phyloP scores from a whole-genome alignment of 2,113 vertebrate species.

The Dasyornis broadbenti region DNA sequence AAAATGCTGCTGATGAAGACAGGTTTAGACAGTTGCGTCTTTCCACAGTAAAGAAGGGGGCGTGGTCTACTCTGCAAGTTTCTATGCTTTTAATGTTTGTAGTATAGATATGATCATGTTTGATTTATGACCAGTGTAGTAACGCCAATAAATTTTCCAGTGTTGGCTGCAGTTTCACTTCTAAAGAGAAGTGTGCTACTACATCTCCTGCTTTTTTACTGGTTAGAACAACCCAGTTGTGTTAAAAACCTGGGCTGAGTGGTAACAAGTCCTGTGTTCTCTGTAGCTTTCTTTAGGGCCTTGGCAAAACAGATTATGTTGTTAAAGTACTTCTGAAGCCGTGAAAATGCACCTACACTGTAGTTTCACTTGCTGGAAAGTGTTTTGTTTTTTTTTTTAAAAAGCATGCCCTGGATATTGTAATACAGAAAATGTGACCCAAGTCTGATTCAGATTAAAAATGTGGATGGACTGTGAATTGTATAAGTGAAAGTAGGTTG shows the following conservation, averaged over 20 bases:
- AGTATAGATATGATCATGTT: neutral
- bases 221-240: neutral
- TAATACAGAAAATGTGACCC: neutral
- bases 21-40: neutral
- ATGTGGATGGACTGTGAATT: neutral
- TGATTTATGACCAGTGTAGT: neutral
- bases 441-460: neutral
- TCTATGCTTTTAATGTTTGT: neutral
- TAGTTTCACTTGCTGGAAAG: neutral
- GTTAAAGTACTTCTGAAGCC: neutral
- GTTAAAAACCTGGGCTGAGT: neutral
- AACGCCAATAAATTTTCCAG: neutral
- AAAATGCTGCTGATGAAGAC: neutral
- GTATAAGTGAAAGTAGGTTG: neutral
- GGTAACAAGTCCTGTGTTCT: neutral
- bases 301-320: neutral
- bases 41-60: neutral
- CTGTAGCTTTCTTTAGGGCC: neutral
- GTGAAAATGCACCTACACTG: neutral
- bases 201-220: neutral
- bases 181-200: neutral
- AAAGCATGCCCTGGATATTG: neutral
- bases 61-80: neutral
- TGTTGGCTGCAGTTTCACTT: neutral
- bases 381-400: neutral